phyloP scores from a whole-genome alignment of 2,888 invertebrate genomes.

The Ormyrus pomaceus region DNA sequence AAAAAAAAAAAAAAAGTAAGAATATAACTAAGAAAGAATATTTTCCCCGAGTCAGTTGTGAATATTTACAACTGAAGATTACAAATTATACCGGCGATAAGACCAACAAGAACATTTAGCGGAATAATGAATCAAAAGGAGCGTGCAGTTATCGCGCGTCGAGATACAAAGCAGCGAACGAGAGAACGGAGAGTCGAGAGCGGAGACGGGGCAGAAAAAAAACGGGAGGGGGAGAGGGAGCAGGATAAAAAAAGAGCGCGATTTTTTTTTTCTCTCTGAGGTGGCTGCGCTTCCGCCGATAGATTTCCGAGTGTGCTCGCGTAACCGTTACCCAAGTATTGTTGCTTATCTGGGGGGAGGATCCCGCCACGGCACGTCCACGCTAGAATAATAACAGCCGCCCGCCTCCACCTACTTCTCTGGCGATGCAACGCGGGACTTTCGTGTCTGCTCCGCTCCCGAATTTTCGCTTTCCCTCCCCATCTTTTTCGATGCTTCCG shows the following conservation, averaged over 20 bases:
- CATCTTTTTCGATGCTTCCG: background rate
- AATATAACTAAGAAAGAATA: background rate
- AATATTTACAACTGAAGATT: conserved; percentile 41
- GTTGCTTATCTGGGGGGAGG: conserved; percentile 67
- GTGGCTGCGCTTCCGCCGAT: conserved; percentile 14
- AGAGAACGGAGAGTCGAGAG: background rate
- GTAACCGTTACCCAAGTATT: conserved; percentile 41
- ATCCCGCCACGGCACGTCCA: conserved; percentile 57
- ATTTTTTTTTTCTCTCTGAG: background rate
- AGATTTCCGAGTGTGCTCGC: conserved; percentile 46
- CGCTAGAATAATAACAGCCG: conserved; percentile 69
- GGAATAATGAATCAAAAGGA: conserved; percentile 43
- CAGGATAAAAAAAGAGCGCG: background rate
- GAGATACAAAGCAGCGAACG: conserved; percentile 52
- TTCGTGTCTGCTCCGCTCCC: background rate
- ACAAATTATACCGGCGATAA: conserved; percentile 37
- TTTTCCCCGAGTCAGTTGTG: background rate
- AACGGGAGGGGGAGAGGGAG: background rate
- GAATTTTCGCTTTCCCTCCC: background rate
- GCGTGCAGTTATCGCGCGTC: conserved; percentile 38
- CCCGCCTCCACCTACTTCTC: no score
- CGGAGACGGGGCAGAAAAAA: background rate
- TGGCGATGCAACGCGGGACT: background rate
- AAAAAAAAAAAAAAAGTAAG: background rate
- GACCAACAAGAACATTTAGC: conserved; percentile 40